Evolutionary conservation across 2,888 invertebrate genomes (phyloP).

Genomic region (Bellardia bayeri): DNA sequence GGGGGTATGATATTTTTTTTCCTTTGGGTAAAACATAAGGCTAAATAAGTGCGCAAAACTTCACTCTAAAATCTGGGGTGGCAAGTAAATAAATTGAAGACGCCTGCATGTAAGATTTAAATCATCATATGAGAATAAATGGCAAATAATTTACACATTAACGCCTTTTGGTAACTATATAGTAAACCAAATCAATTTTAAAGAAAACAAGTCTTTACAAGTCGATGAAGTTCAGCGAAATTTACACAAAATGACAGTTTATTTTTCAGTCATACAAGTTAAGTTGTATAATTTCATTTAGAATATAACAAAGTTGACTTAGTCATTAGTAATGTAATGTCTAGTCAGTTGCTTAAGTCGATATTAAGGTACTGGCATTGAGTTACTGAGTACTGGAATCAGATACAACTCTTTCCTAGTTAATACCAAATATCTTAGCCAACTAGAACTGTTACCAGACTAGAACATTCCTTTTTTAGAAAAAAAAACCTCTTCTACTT

Average conservation of each 20-base stretch:
- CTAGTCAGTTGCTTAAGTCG: too few relatives aligned
- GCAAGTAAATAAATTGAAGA: constrained; percentile 28
- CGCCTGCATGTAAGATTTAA: constrained; percentile 2
- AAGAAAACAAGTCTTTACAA: neutral
- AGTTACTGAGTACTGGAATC: too few relatives aligned
- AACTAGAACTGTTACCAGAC: too few relatives aligned
- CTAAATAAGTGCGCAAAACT: constrained; percentile 28
- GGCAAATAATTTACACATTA: constrained; percentile 39
- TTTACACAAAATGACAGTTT: neutral
- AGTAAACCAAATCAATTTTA: neutral
- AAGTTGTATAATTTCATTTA: too few relatives aligned
- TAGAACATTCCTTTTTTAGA: neutral
- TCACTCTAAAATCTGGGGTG: constrained; percentile 11
- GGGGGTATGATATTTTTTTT: constrained; percentile 23
- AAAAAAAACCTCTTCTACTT: neutral
- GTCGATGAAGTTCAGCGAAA: neutral
- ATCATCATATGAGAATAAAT: constrained; percentile 4
- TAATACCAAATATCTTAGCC: too few relatives aligned
- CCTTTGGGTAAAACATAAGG: constrained; percentile 9
- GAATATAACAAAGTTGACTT: too few relatives aligned
- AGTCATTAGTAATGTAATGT: too few relatives aligned
- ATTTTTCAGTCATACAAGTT: too few relatives aligned
- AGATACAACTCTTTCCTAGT: too few relatives aligned
- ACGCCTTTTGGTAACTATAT: constrained; percentile 19
- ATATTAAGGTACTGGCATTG: too few relatives aligned